Evolutionary conservation across 2,888 invertebrate species (phyloP).

Genomic region (Agrypnus murinus): DNA sequence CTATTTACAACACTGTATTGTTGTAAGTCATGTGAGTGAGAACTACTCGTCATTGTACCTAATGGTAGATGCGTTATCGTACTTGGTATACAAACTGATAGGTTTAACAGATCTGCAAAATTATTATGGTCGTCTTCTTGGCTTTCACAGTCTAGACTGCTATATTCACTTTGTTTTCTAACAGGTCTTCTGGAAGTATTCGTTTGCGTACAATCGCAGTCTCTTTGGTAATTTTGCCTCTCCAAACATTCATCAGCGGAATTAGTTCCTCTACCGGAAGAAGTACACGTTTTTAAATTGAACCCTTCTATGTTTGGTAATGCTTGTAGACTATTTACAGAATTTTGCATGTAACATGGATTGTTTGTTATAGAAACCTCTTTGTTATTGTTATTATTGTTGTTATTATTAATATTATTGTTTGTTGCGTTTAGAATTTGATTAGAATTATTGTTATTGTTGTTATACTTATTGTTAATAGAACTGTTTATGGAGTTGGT

Average conservation of each 20-base stretch:
- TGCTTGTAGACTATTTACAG: not conserved
- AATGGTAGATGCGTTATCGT: constrained; percentile 62
- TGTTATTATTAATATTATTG: constrained; percentile 40
- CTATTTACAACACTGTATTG: constrained; percentile 69
- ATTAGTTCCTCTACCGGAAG: not conserved
- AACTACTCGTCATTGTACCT: constrained; percentile 61
- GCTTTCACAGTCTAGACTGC: constrained; percentile 65
- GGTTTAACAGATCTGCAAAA: constrained; percentile 68
- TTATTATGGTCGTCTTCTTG: constrained; percentile 67
- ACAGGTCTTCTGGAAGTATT: constrained; percentile 29
- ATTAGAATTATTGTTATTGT: constrained; percentile 28
- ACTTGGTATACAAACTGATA: constrained; percentile 67
- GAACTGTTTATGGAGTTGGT: constrained; percentile 38
- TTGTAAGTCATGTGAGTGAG: constrained; percentile 60
- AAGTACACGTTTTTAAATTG: constrained; percentile 21
- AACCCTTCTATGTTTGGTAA: constrained; percentile 32
- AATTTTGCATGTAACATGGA: constrained; percentile 58
- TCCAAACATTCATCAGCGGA: constrained; percentile 22
- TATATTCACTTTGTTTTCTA: constrained; percentile 35
- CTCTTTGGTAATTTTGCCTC: constrained; percentile 34
- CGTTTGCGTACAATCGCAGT: constrained; percentile 39
- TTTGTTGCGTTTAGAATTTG: constrained; percentile 28
- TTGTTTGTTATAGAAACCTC: constrained; percentile 63
- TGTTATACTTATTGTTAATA: constrained; percentile 40
- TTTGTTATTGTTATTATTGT: constrained; percentile 51